Conservation (phyloP, 2,113 vertebrate species). For the Clarias batrachus region DNA sequence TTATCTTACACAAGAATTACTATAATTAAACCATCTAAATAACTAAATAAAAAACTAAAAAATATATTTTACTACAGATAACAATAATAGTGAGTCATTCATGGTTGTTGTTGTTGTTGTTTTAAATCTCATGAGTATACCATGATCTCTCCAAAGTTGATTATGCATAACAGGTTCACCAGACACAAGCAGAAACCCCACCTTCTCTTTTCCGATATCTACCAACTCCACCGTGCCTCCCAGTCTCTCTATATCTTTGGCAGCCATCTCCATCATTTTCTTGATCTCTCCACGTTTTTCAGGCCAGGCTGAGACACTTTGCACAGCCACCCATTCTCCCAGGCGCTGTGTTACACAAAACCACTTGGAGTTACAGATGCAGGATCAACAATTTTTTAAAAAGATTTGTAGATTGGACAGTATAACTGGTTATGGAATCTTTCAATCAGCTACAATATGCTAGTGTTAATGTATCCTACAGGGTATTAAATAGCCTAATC, state of each 20-base stretch:
- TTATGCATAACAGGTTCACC: background rate
- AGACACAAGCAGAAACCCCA: constrained; percentile 50
- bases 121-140: background rate
- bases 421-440: background rate
- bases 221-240: constrained; percentile 84
- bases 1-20: background rate
- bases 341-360: constrained; percentile 75
- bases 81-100: background rate
- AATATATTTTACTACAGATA: background rate
- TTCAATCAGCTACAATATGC: background rate
- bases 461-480: background rate
- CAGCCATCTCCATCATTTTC: constrained; percentile 89
- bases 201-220: constrained; percentile 88
- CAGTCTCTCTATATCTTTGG: constrained; percentile 81
- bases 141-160: background rate
- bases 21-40: background rate
- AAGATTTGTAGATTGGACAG: background rate
- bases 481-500: background rate
- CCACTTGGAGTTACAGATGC: background rate
- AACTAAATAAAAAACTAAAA: background rate
- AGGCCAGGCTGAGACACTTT: constrained; percentile 92
- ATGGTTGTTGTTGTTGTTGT: background rate
- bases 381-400: background rate
- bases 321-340: constrained; percentile 87
- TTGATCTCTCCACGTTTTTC: constrained; percentile 88